Evolutionary conservation across 2,113 vertebrate species (phyloP).

Genomic region (Alectura lathami): DNA sequence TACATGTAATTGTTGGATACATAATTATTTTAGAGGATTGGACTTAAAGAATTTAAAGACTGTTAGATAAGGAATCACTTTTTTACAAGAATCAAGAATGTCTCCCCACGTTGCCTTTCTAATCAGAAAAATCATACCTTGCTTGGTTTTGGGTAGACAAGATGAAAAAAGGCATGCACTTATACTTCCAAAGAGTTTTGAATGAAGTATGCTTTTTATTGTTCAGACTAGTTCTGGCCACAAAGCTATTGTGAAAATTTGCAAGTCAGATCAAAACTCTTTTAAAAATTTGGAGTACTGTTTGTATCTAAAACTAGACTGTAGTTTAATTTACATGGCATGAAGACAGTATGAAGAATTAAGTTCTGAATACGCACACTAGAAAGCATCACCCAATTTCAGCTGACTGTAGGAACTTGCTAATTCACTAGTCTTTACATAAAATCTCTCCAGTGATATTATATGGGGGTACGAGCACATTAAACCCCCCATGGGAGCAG

Average conservation of each 20-base stretch:
- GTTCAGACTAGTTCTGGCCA: background rate
- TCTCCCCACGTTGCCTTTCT: background rate
- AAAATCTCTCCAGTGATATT: background rate
- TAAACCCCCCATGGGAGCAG: background rate
- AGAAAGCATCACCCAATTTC: background rate
- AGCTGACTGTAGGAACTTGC: background rate
- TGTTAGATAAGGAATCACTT: background rate
- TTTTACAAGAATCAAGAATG: background rate
- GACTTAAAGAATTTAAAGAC: background rate
- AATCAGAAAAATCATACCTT: background rate
- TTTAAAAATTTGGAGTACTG: background rate
- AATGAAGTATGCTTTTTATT: background rate
- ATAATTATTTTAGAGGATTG: background rate
- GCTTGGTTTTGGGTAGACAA: background rate
- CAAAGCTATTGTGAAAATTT: background rate
- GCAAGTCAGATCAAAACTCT: background rate
- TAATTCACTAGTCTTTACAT: background rate
- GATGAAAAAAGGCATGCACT: background rate
- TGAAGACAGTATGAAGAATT: background rate
- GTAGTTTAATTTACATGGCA: background rate
- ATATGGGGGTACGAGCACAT: background rate
- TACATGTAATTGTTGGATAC: background rate
- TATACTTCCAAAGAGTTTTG: background rate
- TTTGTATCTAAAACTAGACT: background rate
- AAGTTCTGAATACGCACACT: background rate